Base-by-base conservation (phyloP, 2,797 vertebrate species). In the Pseudotriccus pelzelni region DNA sequence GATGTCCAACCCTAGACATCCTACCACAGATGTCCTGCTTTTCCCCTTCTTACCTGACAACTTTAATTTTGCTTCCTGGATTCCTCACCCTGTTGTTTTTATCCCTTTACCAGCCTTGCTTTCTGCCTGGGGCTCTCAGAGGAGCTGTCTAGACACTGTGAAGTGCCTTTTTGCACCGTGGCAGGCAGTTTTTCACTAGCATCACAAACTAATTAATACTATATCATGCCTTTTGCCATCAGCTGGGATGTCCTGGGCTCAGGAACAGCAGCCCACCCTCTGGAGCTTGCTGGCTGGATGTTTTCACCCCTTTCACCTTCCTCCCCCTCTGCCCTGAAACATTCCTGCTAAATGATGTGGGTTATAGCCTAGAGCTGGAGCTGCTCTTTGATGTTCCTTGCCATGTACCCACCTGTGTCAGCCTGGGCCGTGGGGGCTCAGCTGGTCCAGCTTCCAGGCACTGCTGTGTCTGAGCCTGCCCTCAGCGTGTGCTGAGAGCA, bases 61-160 rank as follows among this genome's bases (percentile, higher is more conserved):
- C 75, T 95, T 96, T 84, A 56, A 93, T 93, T 84, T 95, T 87
- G 28, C 41, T 70, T 77, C 60, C 82, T 77, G 64, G 52, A 76
- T 95, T 94, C 60, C 21, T 50, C 70, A 70, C 58, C 32, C 43
- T 76, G n/a, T 75, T 88, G 80, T 84, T 89, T 75, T 80, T 63
- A 69, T 92, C 39, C 70, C 12, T 13, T 41, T 70, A 68, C n/a
- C 63, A 68, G 8, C 67, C 36, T 89, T 69, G 36, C 59, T 28
- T 87, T 92, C 70, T 93, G 81, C 86, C 79, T 66, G 50, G 56
- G 91, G 64, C 87, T 87, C 77, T 81, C 50, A 6, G 27, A 72
- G 56, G 13, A 81, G 72, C 64, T 95, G 56, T 92, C 84, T 83
- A 74, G 91, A 85, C 46, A 7, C 60, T 20, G 10, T 20, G 75